Conservation (phyloP, 2,888 invertebrate species). For the Phyllotreta striolata region DNA sequence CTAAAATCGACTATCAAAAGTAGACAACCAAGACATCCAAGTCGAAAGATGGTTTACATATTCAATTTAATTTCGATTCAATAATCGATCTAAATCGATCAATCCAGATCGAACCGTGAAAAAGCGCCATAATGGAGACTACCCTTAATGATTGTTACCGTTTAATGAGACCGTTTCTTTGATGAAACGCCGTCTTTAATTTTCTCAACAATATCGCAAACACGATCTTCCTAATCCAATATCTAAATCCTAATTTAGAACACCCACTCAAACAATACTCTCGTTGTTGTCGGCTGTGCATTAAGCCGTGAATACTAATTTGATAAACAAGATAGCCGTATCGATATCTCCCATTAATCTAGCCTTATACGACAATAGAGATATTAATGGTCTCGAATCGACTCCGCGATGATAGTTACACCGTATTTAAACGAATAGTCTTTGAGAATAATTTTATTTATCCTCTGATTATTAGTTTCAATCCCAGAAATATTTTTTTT, state of each 20-base stretch:
- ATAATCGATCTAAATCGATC: background rate
- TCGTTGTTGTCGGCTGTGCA: slow-evolving; percentile 44
- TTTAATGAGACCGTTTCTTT: slow-evolving; percentile 15
- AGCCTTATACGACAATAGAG: slow-evolving; percentile 46
- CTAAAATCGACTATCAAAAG: background rate
- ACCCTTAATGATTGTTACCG: too few relatives aligned
- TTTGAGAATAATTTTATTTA: background rate
- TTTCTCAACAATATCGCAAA: slow-evolving; percentile 26
- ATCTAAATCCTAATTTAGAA: slow-evolving; percentile 35
- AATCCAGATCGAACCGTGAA: background rate
- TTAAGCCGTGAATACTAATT: slow-evolving; percentile 53
- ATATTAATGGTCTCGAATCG: slow-evolving; percentile 31
- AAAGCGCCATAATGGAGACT: too few relatives aligned
- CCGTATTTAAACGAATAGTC: background rate
- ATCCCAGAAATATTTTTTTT: too few relatives aligned
- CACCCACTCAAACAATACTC: slow-evolving; percentile 36
- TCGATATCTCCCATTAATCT: slow-evolving; percentile 54
- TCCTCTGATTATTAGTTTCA: too few relatives aligned
- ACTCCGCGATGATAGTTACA: background rate
- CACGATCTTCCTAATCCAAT: slow-evolving; percentile 29
- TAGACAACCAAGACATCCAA: too few relatives aligned
- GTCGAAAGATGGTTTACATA: too few relatives aligned
- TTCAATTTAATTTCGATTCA: too few relatives aligned
- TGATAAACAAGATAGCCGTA: slow-evolving; percentile 51
- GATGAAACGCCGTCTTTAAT: slow-evolving; percentile 29